These are phyloP conservation scores for Hydropotes inermis DNA, from an alignment of 2,113 vertebrate species.

Conservation along the genomic window DNA sequence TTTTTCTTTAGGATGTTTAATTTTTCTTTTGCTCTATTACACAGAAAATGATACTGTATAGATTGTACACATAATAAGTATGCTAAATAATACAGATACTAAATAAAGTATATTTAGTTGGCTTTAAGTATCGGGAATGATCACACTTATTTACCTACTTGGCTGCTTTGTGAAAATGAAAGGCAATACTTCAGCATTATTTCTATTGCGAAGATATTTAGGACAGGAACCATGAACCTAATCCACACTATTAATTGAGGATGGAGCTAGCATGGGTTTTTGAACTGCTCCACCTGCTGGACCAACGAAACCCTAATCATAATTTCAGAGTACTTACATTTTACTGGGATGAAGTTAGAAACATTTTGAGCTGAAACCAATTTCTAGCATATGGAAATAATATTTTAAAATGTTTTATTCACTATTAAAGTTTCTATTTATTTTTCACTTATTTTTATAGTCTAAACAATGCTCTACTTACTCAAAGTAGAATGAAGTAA, in stretches of 20 bases:
- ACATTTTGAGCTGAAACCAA: neutral
- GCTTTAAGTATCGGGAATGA: conserved; percentile 29
- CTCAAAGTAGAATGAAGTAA: neutral
- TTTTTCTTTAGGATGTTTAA: conserved; percentile 43
- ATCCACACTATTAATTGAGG: conserved; percentile 19
- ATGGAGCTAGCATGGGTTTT: conserved; percentile 47
- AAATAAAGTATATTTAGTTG: conserved; percentile 22
- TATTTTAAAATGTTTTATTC: conserved; percentile 23
- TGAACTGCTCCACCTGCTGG: conserved; percentile 76
- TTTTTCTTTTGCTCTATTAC: conserved; percentile 41
- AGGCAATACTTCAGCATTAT: conserved; percentile 27
- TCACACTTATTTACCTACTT: conserved; percentile 60
- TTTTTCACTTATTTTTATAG: conserved; percentile 1
- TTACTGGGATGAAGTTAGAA: conserved; percentile 18
- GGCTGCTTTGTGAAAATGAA: conserved; percentile 40
- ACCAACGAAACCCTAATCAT: conserved; percentile 44
- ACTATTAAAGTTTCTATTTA: conserved; percentile 5
- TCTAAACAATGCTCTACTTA: neutral
- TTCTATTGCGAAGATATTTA: conserved; percentile 45
- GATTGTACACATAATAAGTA: neutral
- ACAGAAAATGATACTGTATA: conserved; percentile 53
- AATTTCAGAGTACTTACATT: neutral
- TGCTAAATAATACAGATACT: neutral
- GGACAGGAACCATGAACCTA: conserved; percentile 16
- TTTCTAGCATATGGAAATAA: conserved; percentile 20